phyloP scores from a whole-genome alignment of 2,797 vertebrate species.

The Vultur gryphus region DNA sequence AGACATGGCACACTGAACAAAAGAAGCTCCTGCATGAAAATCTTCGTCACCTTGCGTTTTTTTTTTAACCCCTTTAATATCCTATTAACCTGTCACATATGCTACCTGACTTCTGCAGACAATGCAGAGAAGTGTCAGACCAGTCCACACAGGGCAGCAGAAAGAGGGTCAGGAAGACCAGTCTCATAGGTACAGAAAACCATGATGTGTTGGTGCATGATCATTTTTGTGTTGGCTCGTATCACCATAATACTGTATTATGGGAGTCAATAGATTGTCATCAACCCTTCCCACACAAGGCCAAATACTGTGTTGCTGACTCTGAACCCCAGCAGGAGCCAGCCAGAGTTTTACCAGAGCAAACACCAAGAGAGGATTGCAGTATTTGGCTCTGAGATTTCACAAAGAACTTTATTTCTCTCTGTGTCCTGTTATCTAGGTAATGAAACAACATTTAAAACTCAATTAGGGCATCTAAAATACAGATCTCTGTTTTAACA shows the following conservation, averaged over 20 bases:
- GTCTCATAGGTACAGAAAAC: neutral
- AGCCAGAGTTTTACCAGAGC: neutral
- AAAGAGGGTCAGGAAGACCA: neutral
- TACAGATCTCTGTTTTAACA: neutral
- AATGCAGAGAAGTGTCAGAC: neutral
- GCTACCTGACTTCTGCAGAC: neutral
- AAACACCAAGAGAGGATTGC: neutral
- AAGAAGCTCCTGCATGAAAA: neutral
- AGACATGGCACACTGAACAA: neutral
- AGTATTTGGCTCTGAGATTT: neutral
- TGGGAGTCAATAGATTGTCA: accelerated
- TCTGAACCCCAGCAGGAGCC: neutral
- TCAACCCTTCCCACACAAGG: neutral
- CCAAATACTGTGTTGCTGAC: neutral
- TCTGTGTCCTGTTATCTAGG: neutral
- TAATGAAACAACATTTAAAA: constrained; percentile 21
- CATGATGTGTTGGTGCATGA: neutral
- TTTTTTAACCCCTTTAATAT: neutral
- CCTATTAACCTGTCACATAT: neutral
- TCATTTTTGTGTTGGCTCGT: neutral
- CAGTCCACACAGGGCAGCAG: neutral
- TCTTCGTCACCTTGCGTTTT: neutral
- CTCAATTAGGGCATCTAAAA: neutral
- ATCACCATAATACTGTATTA: too few relatives aligned
- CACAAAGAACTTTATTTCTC: neutral